Evolutionary conservation across 2,113 vertebrate genomes (phyloP).

Genomic region (Vulpes ferrilata): DNA sequence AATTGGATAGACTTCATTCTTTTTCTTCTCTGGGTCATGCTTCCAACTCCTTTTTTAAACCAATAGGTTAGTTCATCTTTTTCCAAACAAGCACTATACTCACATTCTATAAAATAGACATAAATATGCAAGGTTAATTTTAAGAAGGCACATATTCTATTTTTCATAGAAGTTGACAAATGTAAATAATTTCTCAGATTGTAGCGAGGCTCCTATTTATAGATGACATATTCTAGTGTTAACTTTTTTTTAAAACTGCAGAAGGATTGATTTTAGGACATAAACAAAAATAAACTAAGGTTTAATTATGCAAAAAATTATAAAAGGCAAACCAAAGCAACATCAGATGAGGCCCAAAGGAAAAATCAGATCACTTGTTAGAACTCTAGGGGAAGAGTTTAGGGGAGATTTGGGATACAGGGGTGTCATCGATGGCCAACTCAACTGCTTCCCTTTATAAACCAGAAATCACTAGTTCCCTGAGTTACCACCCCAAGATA

Average conservation of each 20-base stretch:
- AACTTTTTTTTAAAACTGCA: background rate
- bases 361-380: background rate
- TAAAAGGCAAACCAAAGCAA: background rate
- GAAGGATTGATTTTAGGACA: constrained; percentile 17
- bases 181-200: constrained; percentile 34
- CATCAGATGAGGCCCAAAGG: background rate
- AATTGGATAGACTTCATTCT: background rate
- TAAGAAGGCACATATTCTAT: background rate
- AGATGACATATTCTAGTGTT: background rate
- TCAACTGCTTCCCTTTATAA: background rate
- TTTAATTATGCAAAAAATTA: constrained; percentile 26
- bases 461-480: background rate
- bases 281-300: background rate
- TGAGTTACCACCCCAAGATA: background rate
- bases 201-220: background rate
- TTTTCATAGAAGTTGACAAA: constrained; percentile 47
- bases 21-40: background rate
- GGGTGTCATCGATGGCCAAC: background rate
- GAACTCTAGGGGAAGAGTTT: background rate
- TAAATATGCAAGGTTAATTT: background rate
- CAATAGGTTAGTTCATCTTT: background rate
- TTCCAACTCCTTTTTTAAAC: background rate
- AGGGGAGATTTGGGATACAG: background rate
- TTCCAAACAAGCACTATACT: background rate
- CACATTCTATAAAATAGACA: constrained; percentile 20